phyloP scores from a whole-genome alignment of 2,113 vertebrate genomes.

The Macrotis lagotis region DNA sequence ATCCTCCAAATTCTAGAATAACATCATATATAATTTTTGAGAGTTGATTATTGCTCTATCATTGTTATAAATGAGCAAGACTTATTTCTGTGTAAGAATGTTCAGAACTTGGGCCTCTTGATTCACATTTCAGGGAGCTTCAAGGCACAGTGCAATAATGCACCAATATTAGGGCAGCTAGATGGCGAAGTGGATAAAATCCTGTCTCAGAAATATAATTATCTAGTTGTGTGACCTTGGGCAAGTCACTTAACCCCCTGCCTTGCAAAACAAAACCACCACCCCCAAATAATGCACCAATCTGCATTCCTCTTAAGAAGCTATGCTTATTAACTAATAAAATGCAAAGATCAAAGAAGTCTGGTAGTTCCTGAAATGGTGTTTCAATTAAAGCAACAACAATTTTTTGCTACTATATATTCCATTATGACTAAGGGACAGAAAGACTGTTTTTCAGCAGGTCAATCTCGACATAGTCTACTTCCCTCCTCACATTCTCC shows the following conservation, averaged over 20 bases:
- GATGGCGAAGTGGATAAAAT: too few species aligned
- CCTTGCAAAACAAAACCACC: too few species aligned
- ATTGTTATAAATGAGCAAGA: not conserved
- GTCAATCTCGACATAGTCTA: not conserved
- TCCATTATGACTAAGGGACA: not conserved
- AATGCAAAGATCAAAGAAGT: not conserved
- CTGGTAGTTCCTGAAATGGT: not conserved
- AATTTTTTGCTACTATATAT: not conserved
- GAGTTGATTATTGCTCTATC: not conserved
- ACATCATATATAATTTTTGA: not conserved
- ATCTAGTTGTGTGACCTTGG: too few species aligned
- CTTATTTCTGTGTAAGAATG: not conserved
- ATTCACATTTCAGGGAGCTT: not conserved
- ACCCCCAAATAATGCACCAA: too few species aligned
- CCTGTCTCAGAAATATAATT: too few species aligned
- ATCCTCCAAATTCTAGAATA: not conserved
- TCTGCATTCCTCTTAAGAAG: not conserved
- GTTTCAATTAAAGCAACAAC: not conserved
- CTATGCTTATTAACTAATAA: not conserved
- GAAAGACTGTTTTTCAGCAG: not conserved
- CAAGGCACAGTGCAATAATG: not conserved
- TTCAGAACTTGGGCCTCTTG: not conserved
- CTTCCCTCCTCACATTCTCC: not conserved
- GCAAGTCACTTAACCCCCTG: too few species aligned
- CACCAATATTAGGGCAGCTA: too few species aligned